Evolutionary conservation across 64 coral and sea anemone genomes (phyloP).

Genomic region (Orbicella faveolata): DNA sequence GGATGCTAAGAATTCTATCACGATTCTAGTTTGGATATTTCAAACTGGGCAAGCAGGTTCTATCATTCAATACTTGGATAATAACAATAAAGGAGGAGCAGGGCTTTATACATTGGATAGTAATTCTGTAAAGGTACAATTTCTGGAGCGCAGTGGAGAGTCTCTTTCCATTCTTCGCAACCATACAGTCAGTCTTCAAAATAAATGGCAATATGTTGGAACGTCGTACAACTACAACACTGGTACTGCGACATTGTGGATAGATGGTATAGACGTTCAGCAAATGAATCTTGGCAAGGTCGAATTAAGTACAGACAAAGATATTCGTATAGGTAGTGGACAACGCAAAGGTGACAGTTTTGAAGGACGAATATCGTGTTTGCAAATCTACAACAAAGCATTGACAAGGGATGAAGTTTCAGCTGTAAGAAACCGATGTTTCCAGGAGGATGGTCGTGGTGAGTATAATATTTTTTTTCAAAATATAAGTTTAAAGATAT

Average conservation of each 20-base stretch:
- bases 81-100: neutral
- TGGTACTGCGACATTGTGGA: constrained; percentile 37
- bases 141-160: neutral
- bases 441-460: constrained; percentile 34
- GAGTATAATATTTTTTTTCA: neutral
- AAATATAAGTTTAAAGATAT: no score
- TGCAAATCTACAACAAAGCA: constrained; percentile 69
- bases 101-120: constrained; percentile 7
- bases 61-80: constrained; percentile 24
- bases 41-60: constrained; percentile 51
- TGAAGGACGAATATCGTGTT: constrained; percentile 54
- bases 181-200: constrained; percentile 14
- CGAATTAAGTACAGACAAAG: constrained; percentile 22
- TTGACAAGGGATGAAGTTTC: constrained; percentile 26
- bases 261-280: constrained; percentile 27
- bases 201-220: constrained; percentile 53
- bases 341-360: constrained; percentile 33
- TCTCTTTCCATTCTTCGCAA: neutral
- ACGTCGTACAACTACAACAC: constrained; percentile 17
- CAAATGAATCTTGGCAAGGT: neutral
- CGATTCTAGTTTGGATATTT: constrained; percentile 53
- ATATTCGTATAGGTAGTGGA: constrained; percentile 30
- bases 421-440: constrained; percentile 52
- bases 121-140: neutral
- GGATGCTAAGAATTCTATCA: constrained; percentile 40